Evolutionary conservation across 1,140 invertebrate species (phyloP).

Genomic region (Drosophila bocqueti): DNA sequence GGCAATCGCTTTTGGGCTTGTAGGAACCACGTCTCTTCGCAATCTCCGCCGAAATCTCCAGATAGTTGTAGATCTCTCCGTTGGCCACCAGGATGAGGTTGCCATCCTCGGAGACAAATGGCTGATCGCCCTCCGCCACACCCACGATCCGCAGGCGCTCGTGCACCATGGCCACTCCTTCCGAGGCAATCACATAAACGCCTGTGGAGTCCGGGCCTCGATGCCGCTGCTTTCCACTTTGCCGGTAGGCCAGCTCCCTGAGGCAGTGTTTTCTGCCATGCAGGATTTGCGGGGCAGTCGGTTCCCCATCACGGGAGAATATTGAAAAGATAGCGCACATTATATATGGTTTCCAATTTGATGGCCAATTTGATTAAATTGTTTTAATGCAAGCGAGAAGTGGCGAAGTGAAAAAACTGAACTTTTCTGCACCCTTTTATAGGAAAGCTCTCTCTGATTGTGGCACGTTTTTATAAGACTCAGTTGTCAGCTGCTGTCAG

Average conservation of each 20-base stretch:
- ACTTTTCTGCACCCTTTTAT: constrained; percentile 4
- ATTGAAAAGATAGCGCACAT: constrained; percentile 85
- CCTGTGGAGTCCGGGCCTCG: constrained; percentile 84
- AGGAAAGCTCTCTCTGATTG: too few species aligned
- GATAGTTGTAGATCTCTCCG: constrained; percentile 84
- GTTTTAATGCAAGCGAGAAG: too few species aligned
- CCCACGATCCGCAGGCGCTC: constrained; percentile 76
- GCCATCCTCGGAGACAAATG: constrained; percentile 71
- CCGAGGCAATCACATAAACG: constrained; percentile 56
- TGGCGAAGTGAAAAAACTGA: constrained; percentile 14
- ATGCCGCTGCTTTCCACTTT: constrained; percentile 82
- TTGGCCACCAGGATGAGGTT: constrained; percentile 75
- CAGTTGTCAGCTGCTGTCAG: too few species aligned
- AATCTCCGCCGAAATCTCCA: constrained; percentile 68
- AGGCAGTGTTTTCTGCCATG: constrained; percentile 59
- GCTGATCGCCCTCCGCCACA: constrained; percentile 75
- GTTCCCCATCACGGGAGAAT: constrained; percentile 66
- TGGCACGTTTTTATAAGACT: too few species aligned
- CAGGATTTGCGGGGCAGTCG: constrained; percentile 45
- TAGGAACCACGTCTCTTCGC: constrained; percentile 85
- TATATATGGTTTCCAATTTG: constrained; percentile 4
- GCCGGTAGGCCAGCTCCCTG: constrained; percentile 75
- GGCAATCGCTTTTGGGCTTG: constrained; percentile 91
- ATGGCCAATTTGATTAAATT: neutral
- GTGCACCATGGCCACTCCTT: constrained; percentile 81